Percentiles rank a stretch among this genome's conserved stretches.
phyloP scores from a whole-genome alignment of 2,888 invertebrate genomes.

The Prosapia bicincta region DNA sequence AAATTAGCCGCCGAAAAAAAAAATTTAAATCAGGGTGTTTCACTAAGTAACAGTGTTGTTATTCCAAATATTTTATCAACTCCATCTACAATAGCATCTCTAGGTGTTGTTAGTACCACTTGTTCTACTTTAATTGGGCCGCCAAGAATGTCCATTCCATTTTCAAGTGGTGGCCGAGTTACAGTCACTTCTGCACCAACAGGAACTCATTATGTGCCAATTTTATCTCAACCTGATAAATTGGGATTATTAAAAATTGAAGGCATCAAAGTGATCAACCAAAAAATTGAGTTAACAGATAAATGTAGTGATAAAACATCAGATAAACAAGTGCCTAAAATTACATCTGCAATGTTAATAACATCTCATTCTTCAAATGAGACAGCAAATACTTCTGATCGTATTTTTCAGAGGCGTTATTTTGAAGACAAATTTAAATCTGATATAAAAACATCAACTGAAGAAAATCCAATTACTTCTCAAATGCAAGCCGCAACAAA shows the following conservation, averaged over 20 bases:
- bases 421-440: not conserved
- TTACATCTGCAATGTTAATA: not conserved
- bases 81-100: conserved; percentile 12
- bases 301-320: not conserved
- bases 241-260: conserved; percentile 28
- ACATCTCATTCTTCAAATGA: not conserved
- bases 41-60: conserved; percentile 2
- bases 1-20: conserved; percentile 29
- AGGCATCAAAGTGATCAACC: conserved; percentile 23
- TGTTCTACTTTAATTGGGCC: conserved; percentile 13
- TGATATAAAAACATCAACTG: conserved; percentile 4
- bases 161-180: conserved; percentile 16
- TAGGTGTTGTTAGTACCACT: conserved; percentile 28
- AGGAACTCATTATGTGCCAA: conserved; percentile 18
- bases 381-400: not conserved
- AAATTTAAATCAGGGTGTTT: conserved; percentile 16
- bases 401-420: not conserved
- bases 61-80: conserved; percentile 20
- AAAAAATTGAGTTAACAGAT: conserved; percentile 10
- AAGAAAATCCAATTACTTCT: not conserved
- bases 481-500: conserved; percentile 9
- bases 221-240: conserved; percentile 24
- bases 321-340: not conserved
- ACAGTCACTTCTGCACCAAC: conserved; percentile 16
- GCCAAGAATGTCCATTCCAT: conserved; percentile 29